Conservation (phyloP, 2,888 invertebrate species). For the Zygothrica quintamaculata region DNA sequence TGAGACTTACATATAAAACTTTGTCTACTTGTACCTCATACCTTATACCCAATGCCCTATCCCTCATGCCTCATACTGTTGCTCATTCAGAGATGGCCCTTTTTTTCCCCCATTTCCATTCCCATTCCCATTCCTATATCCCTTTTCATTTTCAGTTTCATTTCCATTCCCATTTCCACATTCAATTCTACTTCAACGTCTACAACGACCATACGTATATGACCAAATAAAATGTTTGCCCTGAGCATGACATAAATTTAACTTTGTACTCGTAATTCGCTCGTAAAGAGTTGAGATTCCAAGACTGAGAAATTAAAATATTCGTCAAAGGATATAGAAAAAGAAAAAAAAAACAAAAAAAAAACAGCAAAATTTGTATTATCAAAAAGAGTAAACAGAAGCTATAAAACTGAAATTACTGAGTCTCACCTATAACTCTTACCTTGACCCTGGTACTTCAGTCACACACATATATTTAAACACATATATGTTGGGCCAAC, state of each 20-base stretch:
- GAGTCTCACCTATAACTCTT: constrained; percentile 28
- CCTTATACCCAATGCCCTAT: no score
- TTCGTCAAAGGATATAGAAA: constrained; percentile 13
- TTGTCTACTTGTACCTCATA: constrained; percentile 27
- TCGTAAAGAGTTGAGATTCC: constrained; percentile 53
- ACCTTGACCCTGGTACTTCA: constrained; percentile 38
- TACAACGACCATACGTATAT: constrained; percentile 35
- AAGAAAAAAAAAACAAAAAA: no score
- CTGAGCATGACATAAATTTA: constrained; percentile 48
- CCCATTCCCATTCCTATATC: no score
- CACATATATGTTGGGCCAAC: constrained; percentile 8
- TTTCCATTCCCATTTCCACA: no score
- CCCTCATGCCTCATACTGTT: no score
- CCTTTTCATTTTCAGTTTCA: no score
- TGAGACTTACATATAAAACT: constrained; percentile 37
- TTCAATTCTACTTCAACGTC: no score
- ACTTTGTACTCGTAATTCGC: constrained; percentile 27
- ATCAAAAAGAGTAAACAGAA: constrained; percentile 33
- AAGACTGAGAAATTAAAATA: constrained; percentile 27
- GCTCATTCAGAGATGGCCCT: no score
- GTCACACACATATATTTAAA: not conserved
- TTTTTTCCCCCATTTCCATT: no score
- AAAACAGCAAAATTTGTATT: no score
- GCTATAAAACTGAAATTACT: constrained; percentile 32
- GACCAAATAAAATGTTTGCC: constrained; percentile 60